These are phyloP conservation scores for Drosophila picticornis DNA, from an alignment of 2,888 invertebrate species.

Conservation along the genomic window DNA sequence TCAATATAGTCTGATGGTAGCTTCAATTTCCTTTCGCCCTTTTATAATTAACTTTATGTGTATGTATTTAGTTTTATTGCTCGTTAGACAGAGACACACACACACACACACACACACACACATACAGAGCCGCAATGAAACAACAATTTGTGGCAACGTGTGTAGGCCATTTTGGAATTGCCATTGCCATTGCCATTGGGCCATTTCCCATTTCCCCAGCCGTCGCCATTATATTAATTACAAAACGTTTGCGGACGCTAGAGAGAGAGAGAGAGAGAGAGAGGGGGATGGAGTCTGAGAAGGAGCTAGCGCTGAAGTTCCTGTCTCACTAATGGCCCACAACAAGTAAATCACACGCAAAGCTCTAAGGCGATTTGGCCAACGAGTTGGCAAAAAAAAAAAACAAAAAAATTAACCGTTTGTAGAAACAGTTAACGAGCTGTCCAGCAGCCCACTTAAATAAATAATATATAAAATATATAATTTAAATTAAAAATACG, in stretches of 20 bases:
- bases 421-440: slow-evolving; percentile 69
- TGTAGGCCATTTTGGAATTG: slow-evolving; percentile 75
- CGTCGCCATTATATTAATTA: slow-evolving; percentile 77
- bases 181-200: slow-evolving; percentile 32
- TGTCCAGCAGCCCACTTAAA: slow-evolving; percentile 24
- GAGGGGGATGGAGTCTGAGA: not conserved
- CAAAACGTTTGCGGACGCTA: slow-evolving; percentile 71
- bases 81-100: slow-evolving; percentile 65
- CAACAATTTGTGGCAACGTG: slow-evolving; percentile 78
- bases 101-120: slow-evolving; percentile 40
- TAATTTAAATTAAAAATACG: not conserved
- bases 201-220: slow-evolving; percentile 50
- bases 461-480: slow-evolving; percentile 10
- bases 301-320: slow-evolving; percentile 29
- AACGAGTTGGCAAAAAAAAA: slow-evolving; percentile 38
- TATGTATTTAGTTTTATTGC: slow-evolving; percentile 80
- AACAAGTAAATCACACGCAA: slow-evolving; percentile 80
- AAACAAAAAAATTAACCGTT: slow-evolving; percentile 14
- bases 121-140: slow-evolving; percentile 71
- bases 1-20: slow-evolving; percentile 77
- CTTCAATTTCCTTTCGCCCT: slow-evolving; percentile 79
- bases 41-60: slow-evolving; percentile 80
- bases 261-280: not conserved
- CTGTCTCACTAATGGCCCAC: slow-evolving; percentile 72
- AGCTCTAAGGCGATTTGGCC: slow-evolving; percentile 77